Base-by-base conservation (phyloP, 2,113 vertebrate species). In the Nanorana parkeri region DNA sequence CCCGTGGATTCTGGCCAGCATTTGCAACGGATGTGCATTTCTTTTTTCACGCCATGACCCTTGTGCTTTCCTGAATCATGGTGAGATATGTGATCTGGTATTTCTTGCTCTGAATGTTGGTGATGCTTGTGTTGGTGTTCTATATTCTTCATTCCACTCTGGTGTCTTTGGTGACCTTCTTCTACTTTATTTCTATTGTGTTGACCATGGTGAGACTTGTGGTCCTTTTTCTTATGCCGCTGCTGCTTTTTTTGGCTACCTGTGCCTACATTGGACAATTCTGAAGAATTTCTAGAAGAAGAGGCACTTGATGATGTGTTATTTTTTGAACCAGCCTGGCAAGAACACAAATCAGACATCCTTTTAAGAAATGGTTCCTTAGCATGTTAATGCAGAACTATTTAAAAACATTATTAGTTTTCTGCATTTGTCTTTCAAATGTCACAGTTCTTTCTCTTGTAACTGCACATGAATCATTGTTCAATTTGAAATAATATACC, bases 11-110 rank as follows among this genome's bases (percentile, higher is more conserved):
- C n/a, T 61, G 72, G 28, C 72, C 72, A 75, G n/a, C 72, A 75
- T 19, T 75, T 75, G n/a, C 72, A 75, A n/a, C 61, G 72, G 5
- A 61, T 41, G 23, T 75, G 29, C 29, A 41, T 61, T n/a, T 24
- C 56, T 16, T 55, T 24, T 4, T 26, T 23, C 51, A 32, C 67
- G 7, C 52, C 17, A 1, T 29, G 19, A 66, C 23, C 4, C 11
- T 54, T 29, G 16, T n/a, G 32, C 41, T 77, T 52, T 21, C 32
- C 24, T 47, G 10, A 8, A 61, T 71, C 21, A 71, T 71, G 68
- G 7, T 23, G 67, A 2, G 2, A 1, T 17, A 5, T 47, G n/a
- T 36, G 7, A 68, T 15, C 0, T 28, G 16, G 67, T 2, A 29
- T 28, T 32, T n/a, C 28, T 61, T n/a, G 4, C 41, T 24, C 3